Evolutionary conservation across 1,140 invertebrate genomes (phyloP).

Genomic region (Philaenus spumarius): DNA sequence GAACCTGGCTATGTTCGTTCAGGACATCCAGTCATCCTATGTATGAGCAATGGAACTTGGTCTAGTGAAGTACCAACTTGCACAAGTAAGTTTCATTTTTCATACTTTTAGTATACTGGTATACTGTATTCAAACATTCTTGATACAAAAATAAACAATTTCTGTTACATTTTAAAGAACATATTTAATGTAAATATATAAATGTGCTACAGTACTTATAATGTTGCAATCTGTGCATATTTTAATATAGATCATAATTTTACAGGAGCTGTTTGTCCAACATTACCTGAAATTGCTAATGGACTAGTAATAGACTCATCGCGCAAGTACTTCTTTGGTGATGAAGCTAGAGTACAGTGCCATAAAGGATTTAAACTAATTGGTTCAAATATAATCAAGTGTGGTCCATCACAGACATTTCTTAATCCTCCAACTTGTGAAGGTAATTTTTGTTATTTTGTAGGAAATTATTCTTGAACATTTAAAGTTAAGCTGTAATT

Average conservation of each 20-base stretch:
- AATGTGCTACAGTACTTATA: background rate
- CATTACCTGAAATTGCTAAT: constrained; percentile 75
- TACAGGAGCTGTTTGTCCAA: constrained; percentile 67
- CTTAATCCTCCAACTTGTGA: constrained; percentile 78
- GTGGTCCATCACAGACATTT: constrained; percentile 79
- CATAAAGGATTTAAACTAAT: constrained; percentile 79
- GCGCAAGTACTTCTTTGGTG: constrained; percentile 74
- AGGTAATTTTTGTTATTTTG: constrained; percentile 43
- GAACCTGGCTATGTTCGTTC: constrained; percentile 84
- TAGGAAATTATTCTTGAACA: background rate
- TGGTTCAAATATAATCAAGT: constrained; percentile 81
- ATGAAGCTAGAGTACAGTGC: constrained; percentile 89
- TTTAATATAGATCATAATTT: too few species aligned
- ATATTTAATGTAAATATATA: too few species aligned
- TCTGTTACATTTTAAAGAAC: too few species aligned
- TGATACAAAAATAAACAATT: too few species aligned
- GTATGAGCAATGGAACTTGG: constrained; percentile 96
- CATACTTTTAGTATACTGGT: too few species aligned
- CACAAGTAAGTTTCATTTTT: constrained; percentile 52
- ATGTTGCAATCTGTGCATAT: too few species aligned
- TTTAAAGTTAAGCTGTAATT: background rate
- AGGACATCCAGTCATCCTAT: constrained; percentile 85
- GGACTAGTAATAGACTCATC: constrained; percentile 73
- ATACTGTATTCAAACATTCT: too few species aligned
- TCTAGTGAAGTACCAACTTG: constrained; percentile 85